Evolutionary conservation across 2,797 vertebrate species (phyloP), one percentile per base, ranked within the genome.

Genomic region (Gorsachius magnificus): DNA sequence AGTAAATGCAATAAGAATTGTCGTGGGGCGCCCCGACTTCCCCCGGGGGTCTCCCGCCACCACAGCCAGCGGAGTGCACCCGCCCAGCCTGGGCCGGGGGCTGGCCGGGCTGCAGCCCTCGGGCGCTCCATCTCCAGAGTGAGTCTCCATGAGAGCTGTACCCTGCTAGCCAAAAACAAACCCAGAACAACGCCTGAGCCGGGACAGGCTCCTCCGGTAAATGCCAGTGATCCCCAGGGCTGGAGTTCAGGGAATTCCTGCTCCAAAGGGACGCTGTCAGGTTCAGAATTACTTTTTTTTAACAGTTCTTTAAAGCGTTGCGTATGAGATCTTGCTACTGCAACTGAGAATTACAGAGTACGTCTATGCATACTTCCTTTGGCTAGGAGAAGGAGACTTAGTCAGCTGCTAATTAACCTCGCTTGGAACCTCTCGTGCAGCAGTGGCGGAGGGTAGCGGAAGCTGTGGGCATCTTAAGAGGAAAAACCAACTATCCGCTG

Each of bases 361-460:
- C 20, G 6, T 85, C 80, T 96, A 68, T 94, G 95, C 94, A 74
- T 64, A 28, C 26, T 83, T 92, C 77, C 91, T 95, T 95, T 83
- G 45, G 51, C 61, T 75, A 69, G 63, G 61, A 82, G 76, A 84
- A 82, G 72, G 84, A 92, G 87, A 88, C 74, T 36, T 36, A 33
- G 41, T 66, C 69, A 36, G 79, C 93, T 95, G 87, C 83, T 90
- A 66, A 71, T 56, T 36, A 86, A 72, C 71, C 80, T 81, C 3
- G 17, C 78, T 86, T 65, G 70, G 92, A 94, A 86, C 65, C 51
- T 63, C 53, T 90, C 22, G 2, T 0, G 1, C 46, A 36, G 66
- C 63, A 16, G 71, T 76, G 46, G 58, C 7, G 3, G 65, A 77
- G 61, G 41, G 48, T n/a, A 41, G 33, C 4, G 6, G 65, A 50